Evolutionary conservation across 1,140 invertebrate species (phyloP).

Genomic region (Bursaphelenchus mucronatus): DNA sequence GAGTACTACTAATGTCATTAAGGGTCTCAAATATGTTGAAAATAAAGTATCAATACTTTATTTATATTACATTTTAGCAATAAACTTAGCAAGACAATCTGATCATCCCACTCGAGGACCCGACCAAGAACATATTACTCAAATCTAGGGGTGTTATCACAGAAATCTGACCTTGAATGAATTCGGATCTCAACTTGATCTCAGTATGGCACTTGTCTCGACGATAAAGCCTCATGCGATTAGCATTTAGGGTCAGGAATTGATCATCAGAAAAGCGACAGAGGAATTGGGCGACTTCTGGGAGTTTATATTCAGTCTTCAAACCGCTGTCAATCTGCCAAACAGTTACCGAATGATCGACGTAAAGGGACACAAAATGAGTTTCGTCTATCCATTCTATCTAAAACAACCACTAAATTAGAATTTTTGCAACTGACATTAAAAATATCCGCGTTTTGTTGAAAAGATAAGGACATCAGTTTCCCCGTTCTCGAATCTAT

Average conservation of each 20-base stretch:
- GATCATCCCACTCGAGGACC: neutral
- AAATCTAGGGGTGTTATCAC: conserved; percentile 3
- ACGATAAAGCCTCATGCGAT: conserved; percentile 3
- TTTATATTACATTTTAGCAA: no score
- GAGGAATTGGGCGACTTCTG: conserved; percentile 6
- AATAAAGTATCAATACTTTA: no score
- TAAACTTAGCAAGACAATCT: conserved; percentile 2
- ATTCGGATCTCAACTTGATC: conserved; percentile 11
- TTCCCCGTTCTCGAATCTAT: conserved; percentile 31
- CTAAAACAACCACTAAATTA: conserved; percentile 1
- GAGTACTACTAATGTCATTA: no score
- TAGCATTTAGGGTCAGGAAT: conserved; percentile 11
- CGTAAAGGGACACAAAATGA: conserved; percentile 8
- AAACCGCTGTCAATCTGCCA: conserved; percentile 16
- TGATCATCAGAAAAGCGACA: conserved; percentile 6
- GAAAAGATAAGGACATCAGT: conserved; percentile 16
- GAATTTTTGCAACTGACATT: conserved; percentile 1
- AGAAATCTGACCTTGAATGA: conserved; percentile 19
- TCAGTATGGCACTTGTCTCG: conserved; percentile 14
- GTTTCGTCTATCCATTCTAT: conserved; percentile 14
- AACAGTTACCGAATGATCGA: conserved; percentile 17
- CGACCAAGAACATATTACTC: conserved; percentile 15
- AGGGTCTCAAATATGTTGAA: neutral
- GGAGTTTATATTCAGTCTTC: conserved; percentile 9
- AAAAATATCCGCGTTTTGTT: conserved; percentile 8